A percentile compares a stretch with the other conserved stretches of the same genome.
Conservation (phyloP, 1,140 invertebrate genomes). For the Pseudomyrmex gracilis region DNA sequence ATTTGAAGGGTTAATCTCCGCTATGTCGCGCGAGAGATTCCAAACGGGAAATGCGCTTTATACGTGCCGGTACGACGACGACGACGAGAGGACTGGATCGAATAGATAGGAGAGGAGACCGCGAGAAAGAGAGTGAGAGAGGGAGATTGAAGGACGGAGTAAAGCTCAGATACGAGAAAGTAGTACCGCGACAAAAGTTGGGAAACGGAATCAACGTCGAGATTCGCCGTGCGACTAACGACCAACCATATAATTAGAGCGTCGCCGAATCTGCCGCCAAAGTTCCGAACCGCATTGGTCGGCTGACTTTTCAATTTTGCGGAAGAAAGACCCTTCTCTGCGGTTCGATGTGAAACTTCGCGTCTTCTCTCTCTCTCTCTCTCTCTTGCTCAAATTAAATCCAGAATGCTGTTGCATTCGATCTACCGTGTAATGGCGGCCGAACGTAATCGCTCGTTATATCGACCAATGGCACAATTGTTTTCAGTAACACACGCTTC, state of each 20-base stretch:
- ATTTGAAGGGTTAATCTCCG: conserved; percentile 61
- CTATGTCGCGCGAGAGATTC: conserved; percentile 4
- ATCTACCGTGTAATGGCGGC: conserved; percentile 19
- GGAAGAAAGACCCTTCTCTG: conserved; percentile 39
- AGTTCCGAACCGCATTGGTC: conserved; percentile 44
- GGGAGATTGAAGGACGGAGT: background rate
- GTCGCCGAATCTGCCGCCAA: conserved; percentile 27
- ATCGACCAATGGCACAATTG: conserved; percentile 12
- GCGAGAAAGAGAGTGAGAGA: background rate
- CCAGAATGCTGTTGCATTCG: conserved; percentile 25
- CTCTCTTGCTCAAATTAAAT: conserved; percentile 59
- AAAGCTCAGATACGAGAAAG: conserved; percentile 53
- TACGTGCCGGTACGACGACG: conserved; percentile 23
- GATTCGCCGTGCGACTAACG: conserved; percentile 60
- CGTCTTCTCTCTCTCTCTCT: background rate
- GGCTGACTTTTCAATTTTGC: conserved; percentile 68
- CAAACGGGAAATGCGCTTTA: conserved; percentile 52
- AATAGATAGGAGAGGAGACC: too few species aligned
- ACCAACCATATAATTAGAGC: conserved; percentile 70
- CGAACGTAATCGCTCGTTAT: conserved; percentile 21
- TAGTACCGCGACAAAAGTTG: conserved; percentile 61
- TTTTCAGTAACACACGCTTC: conserved; percentile 30
- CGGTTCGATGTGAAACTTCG: conserved; percentile 32
- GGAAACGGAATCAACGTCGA: conserved; percentile 52
- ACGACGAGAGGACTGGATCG: conserved; percentile 3